Percentiles rank a stretch among this genome's conserved stretches.
Evolutionary conservation across 2,113 vertebrate genomes (phyloP).

Genomic region (Phalacrocorax pelagicus): DNA sequence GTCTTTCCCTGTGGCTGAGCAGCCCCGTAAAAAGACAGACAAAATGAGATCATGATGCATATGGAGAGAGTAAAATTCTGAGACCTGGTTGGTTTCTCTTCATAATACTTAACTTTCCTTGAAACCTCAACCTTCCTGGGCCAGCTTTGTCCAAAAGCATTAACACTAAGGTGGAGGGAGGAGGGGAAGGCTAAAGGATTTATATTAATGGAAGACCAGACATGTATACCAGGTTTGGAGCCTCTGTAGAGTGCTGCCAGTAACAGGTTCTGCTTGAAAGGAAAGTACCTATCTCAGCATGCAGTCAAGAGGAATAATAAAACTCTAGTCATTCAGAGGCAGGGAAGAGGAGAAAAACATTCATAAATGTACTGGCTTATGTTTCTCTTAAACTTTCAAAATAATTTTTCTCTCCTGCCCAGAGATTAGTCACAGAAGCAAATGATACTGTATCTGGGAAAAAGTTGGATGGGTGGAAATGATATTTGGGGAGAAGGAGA

Average conservation of each 20-base stretch:
- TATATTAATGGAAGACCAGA: constrained; percentile 30
- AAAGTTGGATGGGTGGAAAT: neutral
- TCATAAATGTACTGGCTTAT: constrained; percentile 45
- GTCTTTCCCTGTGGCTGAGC: neutral
- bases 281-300: constrained; percentile 52
- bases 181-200: neutral
- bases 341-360: constrained; percentile 40
- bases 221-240: neutral
- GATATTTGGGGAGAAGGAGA: neutral
- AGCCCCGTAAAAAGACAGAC: neutral
- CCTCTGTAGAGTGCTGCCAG: constrained; percentile 11
- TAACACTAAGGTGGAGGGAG: neutral
- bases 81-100: neutral
- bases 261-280: constrained; percentile 25
- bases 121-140: neutral
- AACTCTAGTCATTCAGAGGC: constrained; percentile 8
- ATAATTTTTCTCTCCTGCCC: constrained; percentile 8
- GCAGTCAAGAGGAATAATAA: constrained; percentile 46
- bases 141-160: neutral
- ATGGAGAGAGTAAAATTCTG: neutral
- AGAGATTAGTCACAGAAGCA: constrained; percentile 37
- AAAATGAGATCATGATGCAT: neutral
- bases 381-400: constrained; percentile 33
- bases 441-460: constrained; percentile 14
- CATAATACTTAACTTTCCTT: neutral